phyloP scores from a whole-genome alignment of 2,113 vertebrate genomes.

The Burhinus bistriatus region DNA sequence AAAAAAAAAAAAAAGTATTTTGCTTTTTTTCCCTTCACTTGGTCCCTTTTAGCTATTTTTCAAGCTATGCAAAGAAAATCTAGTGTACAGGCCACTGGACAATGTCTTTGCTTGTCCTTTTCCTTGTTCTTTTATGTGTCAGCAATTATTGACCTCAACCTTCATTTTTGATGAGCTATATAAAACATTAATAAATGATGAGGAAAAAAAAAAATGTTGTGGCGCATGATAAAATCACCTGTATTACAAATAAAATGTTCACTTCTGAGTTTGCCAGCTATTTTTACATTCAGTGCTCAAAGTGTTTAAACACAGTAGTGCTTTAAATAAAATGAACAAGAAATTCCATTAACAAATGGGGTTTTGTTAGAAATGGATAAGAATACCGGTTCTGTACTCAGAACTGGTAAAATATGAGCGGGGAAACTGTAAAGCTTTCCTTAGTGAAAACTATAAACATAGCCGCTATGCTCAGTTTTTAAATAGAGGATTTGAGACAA shows the following conservation, averaged over 20 bases:
- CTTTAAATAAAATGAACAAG: constrained; percentile 48
- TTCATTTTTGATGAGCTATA: constrained; percentile 47
- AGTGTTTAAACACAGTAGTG: constrained; percentile 50
- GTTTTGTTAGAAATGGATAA: not conserved
- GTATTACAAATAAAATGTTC: constrained; percentile 62
- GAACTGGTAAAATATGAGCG: not conserved
- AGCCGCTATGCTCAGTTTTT: not conserved
- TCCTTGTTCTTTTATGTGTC: constrained; percentile 27
- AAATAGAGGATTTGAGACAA: not conserved
- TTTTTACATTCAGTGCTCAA: constrained; percentile 44
- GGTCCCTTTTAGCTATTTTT: not conserved
- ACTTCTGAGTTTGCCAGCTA: constrained; percentile 42
- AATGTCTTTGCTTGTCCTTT: constrained; percentile 37
- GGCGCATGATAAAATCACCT: constrained; percentile 30
- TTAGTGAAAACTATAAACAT: not conserved
- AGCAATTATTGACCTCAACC: constrained; percentile 44
- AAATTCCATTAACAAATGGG: constrained; percentile 57
- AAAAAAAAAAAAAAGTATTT: not conserved
- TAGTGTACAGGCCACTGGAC: not conserved
- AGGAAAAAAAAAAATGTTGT: constrained; percentile 46
- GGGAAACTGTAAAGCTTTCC: not conserved
- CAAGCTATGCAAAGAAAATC: not conserved
- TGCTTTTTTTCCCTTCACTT: not conserved
- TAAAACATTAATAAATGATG: constrained; percentile 54
- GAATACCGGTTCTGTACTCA: not conserved